Evolutionary conservation across 2,797 vertebrate species (phyloP), one percentile per base, ranked within the genome.

Genomic region (Rhinatrema bivittatum): DNA sequence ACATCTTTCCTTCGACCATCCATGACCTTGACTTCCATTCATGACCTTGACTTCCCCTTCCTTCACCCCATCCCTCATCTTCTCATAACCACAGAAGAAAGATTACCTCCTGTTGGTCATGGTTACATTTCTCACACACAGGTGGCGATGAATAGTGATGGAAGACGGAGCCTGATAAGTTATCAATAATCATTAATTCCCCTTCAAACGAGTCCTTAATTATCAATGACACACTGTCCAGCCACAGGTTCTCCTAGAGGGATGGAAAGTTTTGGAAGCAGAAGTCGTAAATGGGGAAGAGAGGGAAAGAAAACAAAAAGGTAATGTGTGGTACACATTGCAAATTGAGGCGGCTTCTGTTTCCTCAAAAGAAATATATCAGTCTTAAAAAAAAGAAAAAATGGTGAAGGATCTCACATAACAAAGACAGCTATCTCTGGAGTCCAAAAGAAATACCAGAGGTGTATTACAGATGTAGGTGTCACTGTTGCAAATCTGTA

Each of bases 181-280:
- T 99, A 86, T 99, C 95, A 60, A 99, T 97, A 87, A 98, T 94
- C 88, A 93, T 87, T 89, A 99, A 89, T 82, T 99, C 95, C 63
- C 92, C 93, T 70, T 99, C 95, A 81, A 97, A 86, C 25, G 94
- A 91, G 75, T 98, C 95, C 86, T 95, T 95, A 85, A 99, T 97
- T 72, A 99, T 91, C 79, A 99, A 89, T 76, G 95, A 99, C 53
- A 99, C 94, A 75, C 95, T 99, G 88, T 99, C 95, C 91, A 99
- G 85, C 95, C 95, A 99, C 81, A 96, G 86, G 80, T 85, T 99
- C 86, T 99, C 95, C 95, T 99, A 89, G 78, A 87, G 91, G 79
- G 79, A 65, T 68, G 72, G 70, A 72, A 76, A 87, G 91, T 78
- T 78, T 68, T 70, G 72, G 68, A 74, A 76, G 20, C 16, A 20